These are phyloP conservation scores for Amphipyra berbera DNA, from an alignment of 2,888 invertebrate species.

Conservation along the genomic window DNA sequence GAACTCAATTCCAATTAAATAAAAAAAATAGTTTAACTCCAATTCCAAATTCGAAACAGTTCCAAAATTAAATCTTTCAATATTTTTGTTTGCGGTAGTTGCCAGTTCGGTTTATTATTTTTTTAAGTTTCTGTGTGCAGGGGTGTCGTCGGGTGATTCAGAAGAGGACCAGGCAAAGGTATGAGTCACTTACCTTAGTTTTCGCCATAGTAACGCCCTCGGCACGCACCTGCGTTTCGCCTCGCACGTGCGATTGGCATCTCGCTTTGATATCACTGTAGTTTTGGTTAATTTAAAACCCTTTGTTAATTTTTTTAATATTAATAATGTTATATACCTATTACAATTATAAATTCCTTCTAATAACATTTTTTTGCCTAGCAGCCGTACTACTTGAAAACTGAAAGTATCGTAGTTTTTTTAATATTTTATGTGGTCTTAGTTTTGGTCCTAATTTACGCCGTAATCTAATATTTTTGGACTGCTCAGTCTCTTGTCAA, in stretches of 20 bases:
- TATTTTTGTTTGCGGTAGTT: not conserved
- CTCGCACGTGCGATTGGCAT: constrained; percentile 53
- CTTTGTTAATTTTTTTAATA: not conserved
- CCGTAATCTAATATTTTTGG: not conserved
- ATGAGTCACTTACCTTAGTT: constrained; percentile 79
- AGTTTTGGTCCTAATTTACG: not conserved
- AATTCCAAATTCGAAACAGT: constrained; percentile 31
- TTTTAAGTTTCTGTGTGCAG: constrained; percentile 65
- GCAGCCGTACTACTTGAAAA: not conserved
- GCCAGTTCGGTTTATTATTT: constrained; percentile 37
- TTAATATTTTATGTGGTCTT: too few relatives aligned
- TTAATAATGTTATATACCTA: too few relatives aligned
- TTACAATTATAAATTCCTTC: not conserved
- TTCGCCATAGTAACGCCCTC: constrained; percentile 87
- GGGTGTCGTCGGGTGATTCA: constrained; percentile 86
- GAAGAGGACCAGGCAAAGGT: constrained; percentile 82
- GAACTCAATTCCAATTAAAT: constrained; percentile 47
- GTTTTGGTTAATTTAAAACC: constrained; percentile 22
- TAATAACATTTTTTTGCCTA: not conserved
- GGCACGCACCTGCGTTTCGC: constrained; percentile 68
- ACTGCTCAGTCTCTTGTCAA: not conserved
- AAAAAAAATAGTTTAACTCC: constrained; percentile 13
- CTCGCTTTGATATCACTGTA: constrained; percentile 48
- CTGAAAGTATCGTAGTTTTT: not conserved
- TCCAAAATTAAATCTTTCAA: too few relatives aligned